These are phyloP conservation scores for Cololabis saira DNA, from an alignment of 2,113 vertebrate species.

Conservation along the genomic window DNA sequence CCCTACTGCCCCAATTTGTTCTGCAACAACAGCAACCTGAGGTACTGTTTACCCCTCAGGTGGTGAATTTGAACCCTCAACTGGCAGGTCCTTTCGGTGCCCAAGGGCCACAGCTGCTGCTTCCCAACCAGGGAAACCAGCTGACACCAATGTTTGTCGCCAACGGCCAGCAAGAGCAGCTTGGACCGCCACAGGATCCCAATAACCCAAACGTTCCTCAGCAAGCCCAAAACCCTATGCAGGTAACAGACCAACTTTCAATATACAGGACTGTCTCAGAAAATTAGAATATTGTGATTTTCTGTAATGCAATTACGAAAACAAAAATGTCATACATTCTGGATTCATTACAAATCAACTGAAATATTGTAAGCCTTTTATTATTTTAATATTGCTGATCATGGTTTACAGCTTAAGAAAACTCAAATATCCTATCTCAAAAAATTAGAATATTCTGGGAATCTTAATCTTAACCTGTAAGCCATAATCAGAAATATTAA, in stretches of 20 bases:
- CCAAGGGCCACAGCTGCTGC: conserved; percentile 67
- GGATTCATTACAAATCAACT: too few relatives aligned
- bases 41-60: conserved; percentile 71
- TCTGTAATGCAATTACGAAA: too few relatives aligned
- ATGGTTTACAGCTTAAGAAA: too few relatives aligned
- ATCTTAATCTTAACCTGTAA: too few relatives aligned
- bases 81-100: conserved; percentile 66
- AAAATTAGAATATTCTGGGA: too few relatives aligned
- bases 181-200: conserved; percentile 59
- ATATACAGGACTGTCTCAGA: too few relatives aligned
- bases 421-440: too few relatives aligned
- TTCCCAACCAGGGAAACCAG: conserved; percentile 76
- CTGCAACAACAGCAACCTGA: conserved; percentile 77
- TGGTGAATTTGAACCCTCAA: conserved; percentile 78
- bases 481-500: too few relatives aligned
- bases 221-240: conserved; percentile 69
- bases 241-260: conserved; percentile 53
- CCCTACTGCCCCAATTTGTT: conserved; percentile 71
- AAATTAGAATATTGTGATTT: too few relatives aligned
- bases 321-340: too few relatives aligned
- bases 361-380: too few relatives aligned
- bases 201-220: conserved; percentile 58
- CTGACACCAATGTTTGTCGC: conserved; percentile 60
- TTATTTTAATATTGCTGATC: too few relatives aligned
- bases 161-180: conserved; percentile 75